Percentiles rank a stretch among this genome's conserved stretches.
These are phyloP conservation scores for Eubucco bourcierii DNA, from an alignment of 2,113 vertebrate species.

Conservation along the genomic window DNA sequence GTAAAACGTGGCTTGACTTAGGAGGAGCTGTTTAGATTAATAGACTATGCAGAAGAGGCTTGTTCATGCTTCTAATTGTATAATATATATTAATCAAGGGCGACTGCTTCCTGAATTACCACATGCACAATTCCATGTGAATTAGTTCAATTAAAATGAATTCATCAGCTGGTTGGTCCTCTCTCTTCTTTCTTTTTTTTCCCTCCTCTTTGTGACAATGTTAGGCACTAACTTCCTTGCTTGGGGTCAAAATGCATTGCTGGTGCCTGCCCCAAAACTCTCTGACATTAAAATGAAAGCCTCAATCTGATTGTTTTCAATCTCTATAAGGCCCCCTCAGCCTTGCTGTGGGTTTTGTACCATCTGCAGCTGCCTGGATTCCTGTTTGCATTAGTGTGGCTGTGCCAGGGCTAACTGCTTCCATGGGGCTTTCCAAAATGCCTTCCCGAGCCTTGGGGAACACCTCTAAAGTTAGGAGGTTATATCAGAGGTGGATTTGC, in stretches of 20 bases:
- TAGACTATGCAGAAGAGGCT: neutral
- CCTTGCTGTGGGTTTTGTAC: no score
- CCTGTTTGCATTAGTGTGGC: no score
- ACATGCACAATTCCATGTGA: neutral
- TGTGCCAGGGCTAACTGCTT: no score
- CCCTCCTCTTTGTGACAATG: neutral
- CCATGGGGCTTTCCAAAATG: no score
- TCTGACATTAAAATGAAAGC: neutral
- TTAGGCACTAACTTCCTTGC: neutral
- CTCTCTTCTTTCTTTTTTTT: neutral
- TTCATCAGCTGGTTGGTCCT: neutral
- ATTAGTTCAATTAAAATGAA: conserved; percentile 29
- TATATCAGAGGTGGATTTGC: no score
- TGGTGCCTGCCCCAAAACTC: neutral
- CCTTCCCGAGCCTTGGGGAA: no score
- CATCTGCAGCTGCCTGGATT: no score
- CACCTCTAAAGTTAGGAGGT: no score
- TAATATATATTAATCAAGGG: conserved; percentile 46
- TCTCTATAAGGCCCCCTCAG: neutral
- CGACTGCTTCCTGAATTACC: conserved; percentile 11
- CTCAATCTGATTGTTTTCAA: rapidly evolving
- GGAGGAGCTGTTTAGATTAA: conserved; percentile 27
- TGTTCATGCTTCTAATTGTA: neutral
- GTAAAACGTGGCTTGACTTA: neutral
- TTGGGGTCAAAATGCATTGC: neutral